Percentiles rank a stretch among this genome's conserved stretches.
Conservation (phyloP, 2,888 invertebrate species). For the Sycophila texana region DNA sequence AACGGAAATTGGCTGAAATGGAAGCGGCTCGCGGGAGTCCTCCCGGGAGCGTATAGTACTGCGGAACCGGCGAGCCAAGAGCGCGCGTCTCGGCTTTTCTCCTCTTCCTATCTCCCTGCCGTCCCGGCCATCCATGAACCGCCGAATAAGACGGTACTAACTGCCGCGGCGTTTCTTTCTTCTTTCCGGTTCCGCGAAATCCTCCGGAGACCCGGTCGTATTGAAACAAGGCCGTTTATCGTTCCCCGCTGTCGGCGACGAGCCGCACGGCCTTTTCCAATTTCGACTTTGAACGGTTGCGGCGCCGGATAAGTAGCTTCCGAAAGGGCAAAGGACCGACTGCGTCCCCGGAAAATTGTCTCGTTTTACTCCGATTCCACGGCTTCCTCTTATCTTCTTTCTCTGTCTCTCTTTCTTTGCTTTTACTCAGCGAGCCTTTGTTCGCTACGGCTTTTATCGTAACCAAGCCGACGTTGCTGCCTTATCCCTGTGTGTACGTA, state of each 20-base stretch:
- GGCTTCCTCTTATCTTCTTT: too few relatives aligned
- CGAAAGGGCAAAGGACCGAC: neutral
- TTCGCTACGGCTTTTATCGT: too few relatives aligned
- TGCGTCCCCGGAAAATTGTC: neutral
- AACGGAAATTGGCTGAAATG: constrained; percentile 64
- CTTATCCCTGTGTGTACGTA: too few relatives aligned
- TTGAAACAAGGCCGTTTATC: too few relatives aligned
- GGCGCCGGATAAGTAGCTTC: too few relatives aligned
- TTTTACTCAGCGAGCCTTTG: too few relatives aligned
- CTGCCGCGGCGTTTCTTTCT: neutral
- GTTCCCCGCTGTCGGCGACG: neutral
- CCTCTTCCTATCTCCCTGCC: neutral
- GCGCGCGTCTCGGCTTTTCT: constrained; percentile 4
- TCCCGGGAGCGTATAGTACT: constrained; percentile 36
- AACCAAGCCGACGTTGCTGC: too few relatives aligned
- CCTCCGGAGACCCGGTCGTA: constrained; percentile 4
- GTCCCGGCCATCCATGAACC: too few relatives aligned
- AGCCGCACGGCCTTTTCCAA: too few relatives aligned
- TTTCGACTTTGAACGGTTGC: neutral
- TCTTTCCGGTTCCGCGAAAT: constrained; percentile 10
- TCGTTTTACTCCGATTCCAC: too few relatives aligned
- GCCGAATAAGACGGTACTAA: constrained; percentile 57
- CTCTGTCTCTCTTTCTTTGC: too few relatives aligned
- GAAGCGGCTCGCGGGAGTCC: constrained; percentile 46
- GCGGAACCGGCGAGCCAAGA: too few relatives aligned